Evolutionary conservation across 2,113 vertebrate genomes (phyloP), one percentile per base, ranked within the genome.

Genomic region (Anarhynchus alexandrinus): DNA sequence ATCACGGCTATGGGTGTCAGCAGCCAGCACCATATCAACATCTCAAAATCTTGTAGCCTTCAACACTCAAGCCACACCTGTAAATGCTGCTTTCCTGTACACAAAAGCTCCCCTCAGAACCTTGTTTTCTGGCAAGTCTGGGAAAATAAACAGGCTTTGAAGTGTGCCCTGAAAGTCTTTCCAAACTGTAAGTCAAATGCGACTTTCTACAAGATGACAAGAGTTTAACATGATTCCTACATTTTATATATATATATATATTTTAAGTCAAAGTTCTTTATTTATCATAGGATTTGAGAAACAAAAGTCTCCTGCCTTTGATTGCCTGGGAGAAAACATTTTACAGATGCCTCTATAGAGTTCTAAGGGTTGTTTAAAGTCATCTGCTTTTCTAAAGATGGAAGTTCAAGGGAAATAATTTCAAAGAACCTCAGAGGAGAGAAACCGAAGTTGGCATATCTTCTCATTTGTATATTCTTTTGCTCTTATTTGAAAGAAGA

Each of bases 321-420:
- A 97, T 94, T 97, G 86, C 49, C 82, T 86, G 51, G 54, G 72
- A 94, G 91, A 94, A 96, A 97, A 96, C 78, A 92, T 96, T 96
- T 88, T 96, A 59, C 51, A 86, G 91, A 61, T 88, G 91, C 87
- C 55, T 95, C 86, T 11, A 1, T 49, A 57, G 84, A 94, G 90
- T 97, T 97, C 96, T 97, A 82, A 97, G 86, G 42, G 74, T 71
- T 97, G 90, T 97, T 96, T 96, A 95, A 97, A 96, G 86, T 89
- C 74, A 91, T 93, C 81, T 90, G 80, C 51, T 89, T 70, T 94
- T 90, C 88, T 88, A 86, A 88, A 87, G 90, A 96, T 64, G 82
- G 92, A 59, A 97, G 92, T 97, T 96, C 93, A 97, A 97, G 95
- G 90, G 90, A 91, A 96, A 67, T 51, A 8, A 94, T 97, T 97